Evolutionary conservation across 64 coral and sea anemone species (phyloP).

Genomic region (Acropora tenuis): DNA sequence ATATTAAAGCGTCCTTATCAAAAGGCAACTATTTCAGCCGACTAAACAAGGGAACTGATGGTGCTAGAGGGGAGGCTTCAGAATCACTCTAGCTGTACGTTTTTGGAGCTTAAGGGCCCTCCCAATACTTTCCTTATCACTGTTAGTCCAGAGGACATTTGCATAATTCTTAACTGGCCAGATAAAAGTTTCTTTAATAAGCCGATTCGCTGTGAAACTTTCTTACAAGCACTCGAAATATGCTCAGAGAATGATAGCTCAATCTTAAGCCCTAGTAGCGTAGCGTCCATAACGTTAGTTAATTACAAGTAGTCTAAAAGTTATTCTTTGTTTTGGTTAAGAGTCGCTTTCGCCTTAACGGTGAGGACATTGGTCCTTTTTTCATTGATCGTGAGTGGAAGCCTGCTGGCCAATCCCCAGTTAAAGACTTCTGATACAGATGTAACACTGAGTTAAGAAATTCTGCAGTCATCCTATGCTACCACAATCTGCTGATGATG

Average conservation of each 20-base stretch:
- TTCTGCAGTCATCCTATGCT: background rate
- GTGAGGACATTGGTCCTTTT: background rate
- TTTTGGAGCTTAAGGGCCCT: background rate
- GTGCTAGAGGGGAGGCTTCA: background rate
- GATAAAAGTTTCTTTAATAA: background rate
- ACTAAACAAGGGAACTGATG: constrained; percentile 1
- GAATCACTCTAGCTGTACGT: background rate
- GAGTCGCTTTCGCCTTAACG: background rate
- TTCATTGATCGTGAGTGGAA: background rate
- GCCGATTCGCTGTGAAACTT: too few relatives aligned
- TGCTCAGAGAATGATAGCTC: background rate
- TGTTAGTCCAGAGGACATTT: background rate
- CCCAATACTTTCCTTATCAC: background rate
- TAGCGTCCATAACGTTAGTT: background rate
- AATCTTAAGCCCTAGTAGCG: background rate
- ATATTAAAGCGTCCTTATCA: background rate
- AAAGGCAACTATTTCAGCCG: background rate
- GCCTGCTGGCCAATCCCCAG: background rate
- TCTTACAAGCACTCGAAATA: too few relatives aligned
- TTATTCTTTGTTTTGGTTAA: background rate
- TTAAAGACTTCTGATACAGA: background rate
- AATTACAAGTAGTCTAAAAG: background rate
- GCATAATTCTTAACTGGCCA: background rate
- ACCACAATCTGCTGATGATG: background rate
- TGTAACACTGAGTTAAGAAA: background rate